These are phyloP conservation scores for Aspidiotus destructor DNA, from an alignment of 2,888 invertebrate species.

Conservation along the genomic window DNA sequence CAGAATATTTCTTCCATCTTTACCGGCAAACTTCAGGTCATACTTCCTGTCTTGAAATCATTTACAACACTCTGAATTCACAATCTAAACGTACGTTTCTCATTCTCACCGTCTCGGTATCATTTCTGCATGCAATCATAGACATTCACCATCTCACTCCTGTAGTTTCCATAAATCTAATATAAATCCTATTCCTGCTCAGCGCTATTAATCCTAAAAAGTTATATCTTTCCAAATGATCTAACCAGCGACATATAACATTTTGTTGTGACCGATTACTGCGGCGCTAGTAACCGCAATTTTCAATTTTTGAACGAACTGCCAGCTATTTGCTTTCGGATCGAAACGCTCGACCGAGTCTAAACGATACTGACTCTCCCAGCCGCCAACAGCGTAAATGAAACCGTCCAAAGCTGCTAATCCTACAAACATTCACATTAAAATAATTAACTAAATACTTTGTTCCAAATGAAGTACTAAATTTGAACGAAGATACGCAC, in stretches of 20 bases:
- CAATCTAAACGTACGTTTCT: no score
- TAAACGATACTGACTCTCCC: slow-evolving; percentile 44
- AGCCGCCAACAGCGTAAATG: slow-evolving; percentile 47
- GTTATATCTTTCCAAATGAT: background rate
- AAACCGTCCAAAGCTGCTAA: slow-evolving; percentile 46
- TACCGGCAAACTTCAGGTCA: no score
- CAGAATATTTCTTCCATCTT: no score
- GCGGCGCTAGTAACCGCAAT: slow-evolving; percentile 46
- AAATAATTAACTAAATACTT: background rate
- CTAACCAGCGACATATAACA: slow-evolving; percentile 45
- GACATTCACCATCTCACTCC: background rate
- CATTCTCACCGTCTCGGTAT: no score
- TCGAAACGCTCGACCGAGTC: slow-evolving; percentile 46
- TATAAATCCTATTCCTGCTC: no score
- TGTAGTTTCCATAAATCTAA: background rate
- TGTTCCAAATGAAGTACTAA: background rate
- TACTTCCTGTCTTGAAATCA: no score
- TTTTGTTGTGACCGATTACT: slow-evolving; percentile 44
- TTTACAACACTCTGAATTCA: no score
- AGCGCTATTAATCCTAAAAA: no score
- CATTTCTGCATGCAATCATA: no score
- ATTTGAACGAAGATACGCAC: slow-evolving; percentile 37
- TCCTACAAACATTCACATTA: slow-evolving; percentile 39
- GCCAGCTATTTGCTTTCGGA: slow-evolving; percentile 44
- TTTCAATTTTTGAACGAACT: slow-evolving; percentile 43